These are phyloP conservation scores for Tichodroma muraria DNA, from an alignment of 2,113 vertebrate species.

Conservation along the genomic window DNA sequence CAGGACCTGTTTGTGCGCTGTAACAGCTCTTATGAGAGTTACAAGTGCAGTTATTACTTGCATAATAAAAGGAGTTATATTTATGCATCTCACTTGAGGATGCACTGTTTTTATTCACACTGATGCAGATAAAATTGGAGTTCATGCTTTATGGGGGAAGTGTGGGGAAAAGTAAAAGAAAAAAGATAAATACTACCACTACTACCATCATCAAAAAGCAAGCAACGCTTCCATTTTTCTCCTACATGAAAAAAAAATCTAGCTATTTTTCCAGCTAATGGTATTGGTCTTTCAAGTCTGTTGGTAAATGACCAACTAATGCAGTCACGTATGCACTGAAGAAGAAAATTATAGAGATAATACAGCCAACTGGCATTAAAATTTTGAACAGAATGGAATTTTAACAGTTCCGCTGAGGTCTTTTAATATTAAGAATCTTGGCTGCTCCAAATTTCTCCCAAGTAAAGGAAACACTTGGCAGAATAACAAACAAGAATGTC, in stretches of 20 bases:
- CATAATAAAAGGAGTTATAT: neutral
- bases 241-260: neutral
- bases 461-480: neutral
- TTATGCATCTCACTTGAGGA: neutral
- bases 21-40: neutral
- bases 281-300: neutral
- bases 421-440: neutral
- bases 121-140: neutral
- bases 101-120: neutral
- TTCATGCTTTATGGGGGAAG: neutral
- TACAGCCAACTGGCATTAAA: neutral
- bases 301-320: slow-evolving; percentile 44
- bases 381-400: neutral
- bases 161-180: neutral
- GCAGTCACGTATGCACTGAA: neutral
- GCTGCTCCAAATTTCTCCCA: neutral
- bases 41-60: neutral
- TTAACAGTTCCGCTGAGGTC: neutral
- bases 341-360: neutral
- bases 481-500: neutral
- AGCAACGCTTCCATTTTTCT: neutral
- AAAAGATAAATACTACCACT: neutral
- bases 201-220: neutral
- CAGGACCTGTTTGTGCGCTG: neutral
- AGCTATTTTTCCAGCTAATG: neutral